Evolutionary conservation across 2,797 vertebrate genomes (phyloP), one percentile per base, ranked within the genome.

Genomic region (Danio kyathit): DNA sequence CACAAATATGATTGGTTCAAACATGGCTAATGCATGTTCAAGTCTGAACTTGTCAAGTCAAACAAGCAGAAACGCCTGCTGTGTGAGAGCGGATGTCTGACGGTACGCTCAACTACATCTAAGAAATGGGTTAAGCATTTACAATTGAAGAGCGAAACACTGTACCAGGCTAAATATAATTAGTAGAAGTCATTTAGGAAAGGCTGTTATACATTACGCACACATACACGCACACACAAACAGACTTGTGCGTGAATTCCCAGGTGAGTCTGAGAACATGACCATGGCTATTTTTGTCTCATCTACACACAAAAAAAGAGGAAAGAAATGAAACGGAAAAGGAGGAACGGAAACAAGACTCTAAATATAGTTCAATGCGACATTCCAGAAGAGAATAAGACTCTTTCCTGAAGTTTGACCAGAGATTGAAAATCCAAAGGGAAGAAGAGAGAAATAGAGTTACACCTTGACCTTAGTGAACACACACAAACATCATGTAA

Each of bases 321-420:
- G 63, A 76, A 76, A 65, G 77, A 70, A 79, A 80, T 76, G 56
- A 83, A 85, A 72, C 72, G 79, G 82, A 82, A 87, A 85, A 85
- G 86, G 80, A 82, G 80, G 84, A 85, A 85, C 80, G 80, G 82
- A 87, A 84, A 74, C 77, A 52, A 46, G 60, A 74, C 43, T 77
- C 77, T 86, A 85, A 82, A 87, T 83, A 71, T 87, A 87, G 82
- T 56, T 51, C 61, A 71, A 84, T 81, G 80, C 54, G 29, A 85
- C 86, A 87, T 85, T 84, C 84, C 86, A 85, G 79, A 85, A 76
- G 71, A 85, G 82, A 85, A 85, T 87, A 82, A 73, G 71, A 80
- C 79, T 78, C 76, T 77, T 80, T 87, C 76, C 80, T 79, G 76
- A 52, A 46, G 80, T 77, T 40, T 70, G 69, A 74, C 64, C 76